Conservation (phyloP, 2,888 invertebrate genomes). For the Sussaba pulchella region DNA sequence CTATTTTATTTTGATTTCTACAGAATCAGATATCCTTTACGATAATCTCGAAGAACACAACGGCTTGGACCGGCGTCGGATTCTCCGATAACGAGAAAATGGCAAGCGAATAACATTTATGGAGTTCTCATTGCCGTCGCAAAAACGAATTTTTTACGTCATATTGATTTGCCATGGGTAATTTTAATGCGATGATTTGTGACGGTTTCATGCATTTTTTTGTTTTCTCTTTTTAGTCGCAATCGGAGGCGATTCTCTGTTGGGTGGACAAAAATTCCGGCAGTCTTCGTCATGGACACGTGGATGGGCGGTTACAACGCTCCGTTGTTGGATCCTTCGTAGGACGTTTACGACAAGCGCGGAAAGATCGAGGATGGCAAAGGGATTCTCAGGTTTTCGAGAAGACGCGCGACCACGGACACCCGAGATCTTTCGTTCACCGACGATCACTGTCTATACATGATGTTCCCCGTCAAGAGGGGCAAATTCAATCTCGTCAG, state of each 20-base stretch:
- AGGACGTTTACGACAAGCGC: too few relatives aligned
- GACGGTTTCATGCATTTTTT: too few relatives aligned
- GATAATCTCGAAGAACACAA: too few relatives aligned
- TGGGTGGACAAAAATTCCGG: slow-evolving; percentile 93
- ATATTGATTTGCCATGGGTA: not conserved
- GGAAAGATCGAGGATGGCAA: slow-evolving; percentile 91
- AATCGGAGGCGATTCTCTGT: slow-evolving; percentile 95
- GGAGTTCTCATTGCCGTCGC: not conserved
- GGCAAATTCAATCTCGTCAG: slow-evolving; percentile 93
- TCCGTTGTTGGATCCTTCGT: too few relatives aligned
- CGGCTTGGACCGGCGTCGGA: slow-evolving; percentile 96
- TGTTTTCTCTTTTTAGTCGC: slow-evolving; percentile 86
- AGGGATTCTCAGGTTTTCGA: slow-evolving; percentile 91
- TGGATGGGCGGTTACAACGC: too few relatives aligned
- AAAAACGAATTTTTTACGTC: too few relatives aligned
- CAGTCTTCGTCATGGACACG: slow-evolving; percentile 94
- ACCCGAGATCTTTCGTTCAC: too few relatives aligned
- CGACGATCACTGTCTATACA: slow-evolving; percentile 93
- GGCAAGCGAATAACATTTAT: slow-evolving; percentile 85
- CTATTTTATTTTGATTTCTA: too few relatives aligned
- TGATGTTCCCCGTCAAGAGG: slow-evolving; percentile 95
- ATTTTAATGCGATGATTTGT: slow-evolving; percentile 20
- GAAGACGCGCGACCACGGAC: slow-evolving; percentile 91
- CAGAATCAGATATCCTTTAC: too few relatives aligned
- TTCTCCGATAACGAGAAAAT: slow-evolving; percentile 94